phyloP scores from a whole-genome alignment of 1,140 invertebrate genomes.

The Pseudomyrmex cubaensis region DNA sequence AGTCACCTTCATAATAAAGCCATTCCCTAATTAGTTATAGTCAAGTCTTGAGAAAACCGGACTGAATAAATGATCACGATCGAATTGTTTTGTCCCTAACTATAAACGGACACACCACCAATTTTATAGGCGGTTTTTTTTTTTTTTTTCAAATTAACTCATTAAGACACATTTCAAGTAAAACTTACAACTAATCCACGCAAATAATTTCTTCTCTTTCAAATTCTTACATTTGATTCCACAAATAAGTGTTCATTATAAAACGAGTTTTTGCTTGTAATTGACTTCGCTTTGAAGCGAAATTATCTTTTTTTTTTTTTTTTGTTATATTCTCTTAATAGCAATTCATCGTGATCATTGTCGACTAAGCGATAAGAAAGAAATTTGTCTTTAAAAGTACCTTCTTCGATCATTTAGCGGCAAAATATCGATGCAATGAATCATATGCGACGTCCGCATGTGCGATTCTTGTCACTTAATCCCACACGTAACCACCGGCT shows the following conservation, averaged over 20 bases:
- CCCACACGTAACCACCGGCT: constrained; percentile 39
- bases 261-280: constrained; percentile 25
- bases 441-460: constrained; percentile 62
- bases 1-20: constrained; percentile 53
- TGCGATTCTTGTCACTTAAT: constrained; percentile 50
- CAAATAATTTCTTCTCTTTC: not conserved
- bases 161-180: constrained; percentile 44
- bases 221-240: not conserved
- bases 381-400: constrained; percentile 58
- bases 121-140: not conserved
- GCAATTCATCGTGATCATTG: constrained; percentile 61
- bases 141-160: not conserved
- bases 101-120: not conserved
- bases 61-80: constrained; percentile 58
- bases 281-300: constrained; percentile 12
- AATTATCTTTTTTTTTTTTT: not conserved
- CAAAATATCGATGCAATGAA: constrained; percentile 58
- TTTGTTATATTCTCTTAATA: not conserved
- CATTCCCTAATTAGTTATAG: constrained; percentile 58
- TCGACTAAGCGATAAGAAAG: constrained; percentile 52
- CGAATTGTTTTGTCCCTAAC: constrained; percentile 44
- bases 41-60: constrained; percentile 55
- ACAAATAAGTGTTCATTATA: constrained; percentile 54
- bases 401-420: constrained; percentile 50
- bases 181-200: constrained; percentile 33